Evolutionary conservation across 1,140 invertebrate species (phyloP).

Genomic region (Coelopa frigida): DNA sequence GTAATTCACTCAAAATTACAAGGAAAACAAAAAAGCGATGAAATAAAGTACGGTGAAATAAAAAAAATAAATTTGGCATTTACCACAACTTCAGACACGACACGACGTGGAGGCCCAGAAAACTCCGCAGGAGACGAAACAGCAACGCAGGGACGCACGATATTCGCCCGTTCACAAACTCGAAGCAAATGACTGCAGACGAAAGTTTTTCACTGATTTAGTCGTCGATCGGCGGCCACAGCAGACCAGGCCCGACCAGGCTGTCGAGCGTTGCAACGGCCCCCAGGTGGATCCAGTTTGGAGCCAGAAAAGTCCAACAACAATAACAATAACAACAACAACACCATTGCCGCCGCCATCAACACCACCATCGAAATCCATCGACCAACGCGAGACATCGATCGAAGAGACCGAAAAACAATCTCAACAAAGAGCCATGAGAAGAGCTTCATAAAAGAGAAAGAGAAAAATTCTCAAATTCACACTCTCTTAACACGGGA

Average conservation of each 20-base stretch:
- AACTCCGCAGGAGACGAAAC: constrained; percentile 19
- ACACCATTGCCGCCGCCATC: neutral
- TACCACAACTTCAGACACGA: constrained; percentile 12
- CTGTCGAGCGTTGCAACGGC: too few relatives aligned
- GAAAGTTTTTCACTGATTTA: constrained; percentile 44
- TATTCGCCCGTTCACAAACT: constrained; percentile 45
- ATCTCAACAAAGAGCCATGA: too few relatives aligned
- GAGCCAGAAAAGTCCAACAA: neutral
- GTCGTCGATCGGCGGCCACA: constrained; percentile 45
- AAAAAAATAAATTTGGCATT: neutral
- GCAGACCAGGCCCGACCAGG: too few relatives aligned
- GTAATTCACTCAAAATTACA: neutral
- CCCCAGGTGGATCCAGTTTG: too few relatives aligned
- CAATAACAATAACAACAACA: neutral
- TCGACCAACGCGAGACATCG: too few relatives aligned
- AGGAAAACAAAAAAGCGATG: constrained; percentile 3
- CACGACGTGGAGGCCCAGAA: too few relatives aligned
- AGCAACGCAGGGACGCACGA: constrained; percentile 30
- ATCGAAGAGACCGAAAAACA: too few relatives aligned
- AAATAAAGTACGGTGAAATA: neutral
- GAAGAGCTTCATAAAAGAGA: too few relatives aligned
- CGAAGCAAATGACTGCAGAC: constrained; percentile 45
- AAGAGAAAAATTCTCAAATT: too few relatives aligned
- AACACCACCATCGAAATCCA: constrained; percentile 6
- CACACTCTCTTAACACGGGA: too few relatives aligned